These are phyloP conservation scores for Nowickia ferox DNA, from an alignment of 2,888 invertebrate genomes.

Conservation along the genomic window DNA sequence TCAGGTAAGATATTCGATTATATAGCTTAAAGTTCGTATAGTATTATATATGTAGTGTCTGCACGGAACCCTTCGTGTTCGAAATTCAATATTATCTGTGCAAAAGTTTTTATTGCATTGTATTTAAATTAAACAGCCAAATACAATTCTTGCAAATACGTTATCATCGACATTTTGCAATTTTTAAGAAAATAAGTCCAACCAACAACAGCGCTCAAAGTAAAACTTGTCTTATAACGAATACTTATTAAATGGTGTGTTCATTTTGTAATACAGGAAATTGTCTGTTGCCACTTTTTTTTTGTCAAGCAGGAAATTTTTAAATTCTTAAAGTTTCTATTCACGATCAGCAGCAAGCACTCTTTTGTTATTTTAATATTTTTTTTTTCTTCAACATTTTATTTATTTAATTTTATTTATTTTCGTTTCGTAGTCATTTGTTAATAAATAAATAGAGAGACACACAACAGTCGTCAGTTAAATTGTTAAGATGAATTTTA, in stretches of 20 bases:
- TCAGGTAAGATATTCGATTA: too few relatives aligned
- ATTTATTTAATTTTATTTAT: conserved; percentile 24
- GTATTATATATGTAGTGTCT: too few relatives aligned
- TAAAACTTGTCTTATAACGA: background rate
- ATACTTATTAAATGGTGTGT: background rate
- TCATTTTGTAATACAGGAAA: conserved; percentile 43
- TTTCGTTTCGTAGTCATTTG: background rate
- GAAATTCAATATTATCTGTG: background rate
- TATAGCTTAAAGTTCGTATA: too few relatives aligned
- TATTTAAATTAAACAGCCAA: background rate
- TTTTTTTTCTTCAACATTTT: background rate
- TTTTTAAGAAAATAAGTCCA: background rate
- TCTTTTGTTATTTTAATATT: conserved; percentile 26
- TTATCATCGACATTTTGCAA: background rate
- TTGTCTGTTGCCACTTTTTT: conserved; percentile 33
- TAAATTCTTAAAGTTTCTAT: conserved; percentile 18
- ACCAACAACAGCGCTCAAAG: background rate
- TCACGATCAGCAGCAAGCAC: background rate
- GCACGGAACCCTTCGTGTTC: too few relatives aligned
- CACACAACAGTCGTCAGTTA: background rate
- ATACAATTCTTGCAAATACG: background rate
- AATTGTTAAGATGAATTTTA: conserved; percentile 38
- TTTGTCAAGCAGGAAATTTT: conserved; percentile 31
- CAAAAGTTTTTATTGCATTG: background rate
- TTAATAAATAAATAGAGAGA: conserved; percentile 6